A percentile compares a stretch with the other conserved stretches of the same genome.
Evolutionary conservation across 2,888 invertebrate species (phyloP).

Genomic region (Caenorhabditis becei): DNA sequence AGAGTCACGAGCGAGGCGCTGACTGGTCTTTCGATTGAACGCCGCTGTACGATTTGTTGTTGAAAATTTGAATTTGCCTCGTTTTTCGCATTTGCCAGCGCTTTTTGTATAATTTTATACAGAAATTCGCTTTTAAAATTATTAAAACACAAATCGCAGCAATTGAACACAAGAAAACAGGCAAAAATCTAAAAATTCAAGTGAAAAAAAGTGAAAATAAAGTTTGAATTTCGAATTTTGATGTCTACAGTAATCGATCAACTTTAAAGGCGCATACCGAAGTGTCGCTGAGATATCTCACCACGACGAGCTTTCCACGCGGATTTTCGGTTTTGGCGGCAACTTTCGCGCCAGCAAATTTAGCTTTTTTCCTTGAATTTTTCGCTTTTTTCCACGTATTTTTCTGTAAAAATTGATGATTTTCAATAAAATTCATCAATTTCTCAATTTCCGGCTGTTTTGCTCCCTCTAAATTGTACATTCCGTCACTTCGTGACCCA

Average conservation of each 20-base stretch:
- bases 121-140: too few species aligned
- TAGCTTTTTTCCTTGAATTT: not conserved
- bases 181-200: not conserved
- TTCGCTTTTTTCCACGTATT: not conserved
- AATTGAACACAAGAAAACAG: not conserved
- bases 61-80: not conserved
- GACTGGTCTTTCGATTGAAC: not conserved
- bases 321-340: conserved; percentile 2
- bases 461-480: too few species aligned
- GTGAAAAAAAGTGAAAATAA: not conserved
- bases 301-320: not conserved
- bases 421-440: too few species aligned
- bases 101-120: too few species aligned
- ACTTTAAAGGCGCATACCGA: conserved; percentile 20
- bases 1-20: conserved; percentile 1
- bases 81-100: too few species aligned
- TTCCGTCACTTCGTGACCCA: not conserved
- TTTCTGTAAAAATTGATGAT: not conserved
- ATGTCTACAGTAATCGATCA: not conserved
- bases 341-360: not conserved
- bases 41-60: not conserved
- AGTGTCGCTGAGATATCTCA: not conserved
- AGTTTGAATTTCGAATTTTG: not conserved
- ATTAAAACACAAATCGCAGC: too few species aligned
- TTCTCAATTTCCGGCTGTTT: too few species aligned